Conservation (phyloP, 2,113 vertebrate species). For the Conger conger region DNA sequence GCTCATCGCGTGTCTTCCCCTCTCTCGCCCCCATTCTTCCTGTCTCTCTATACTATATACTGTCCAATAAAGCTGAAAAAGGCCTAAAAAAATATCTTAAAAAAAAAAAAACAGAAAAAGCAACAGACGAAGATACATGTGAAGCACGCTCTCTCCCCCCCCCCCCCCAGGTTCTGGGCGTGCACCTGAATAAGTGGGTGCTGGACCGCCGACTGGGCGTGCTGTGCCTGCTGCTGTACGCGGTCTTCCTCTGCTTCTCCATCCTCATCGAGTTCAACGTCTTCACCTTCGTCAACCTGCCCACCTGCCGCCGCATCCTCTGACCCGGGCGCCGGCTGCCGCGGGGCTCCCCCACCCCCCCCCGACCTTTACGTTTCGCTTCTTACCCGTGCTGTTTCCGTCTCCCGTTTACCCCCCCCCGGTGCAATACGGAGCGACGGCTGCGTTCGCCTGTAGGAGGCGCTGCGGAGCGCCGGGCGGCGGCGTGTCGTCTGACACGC, state of each 20-base stretch:
- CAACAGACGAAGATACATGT: no score
- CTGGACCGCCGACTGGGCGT: constrained; percentile 89
- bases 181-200: constrained; percentile 95
- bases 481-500: constrained; percentile 15
- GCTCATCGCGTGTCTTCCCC: no score
- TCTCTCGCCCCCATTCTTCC: no score
- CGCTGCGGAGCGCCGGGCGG: constrained; percentile 30
- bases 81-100: no score
- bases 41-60: no score
- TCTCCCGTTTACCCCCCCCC: constrained; percentile 44
- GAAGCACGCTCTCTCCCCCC: no score
- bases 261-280: constrained; percentile 99
- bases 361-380: constrained; percentile 24
- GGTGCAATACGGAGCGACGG: constrained; percentile 49
- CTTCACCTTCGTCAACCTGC: constrained; percentile 98
- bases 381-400: constrained; percentile 27
- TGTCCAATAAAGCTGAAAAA: no score
- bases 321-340: constrained; percentile 50
- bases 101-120: no score
- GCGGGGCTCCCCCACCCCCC: constrained; percentile 12
- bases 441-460: constrained; percentile 32
- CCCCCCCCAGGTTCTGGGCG: constrained; percentile 81
- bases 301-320: constrained; percentile 85
- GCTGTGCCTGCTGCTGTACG: constrained; percentile 85
- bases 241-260: constrained; percentile 96